Conservation (phyloP, 2,888 invertebrate species). For the Tipula vernalis region DNA sequence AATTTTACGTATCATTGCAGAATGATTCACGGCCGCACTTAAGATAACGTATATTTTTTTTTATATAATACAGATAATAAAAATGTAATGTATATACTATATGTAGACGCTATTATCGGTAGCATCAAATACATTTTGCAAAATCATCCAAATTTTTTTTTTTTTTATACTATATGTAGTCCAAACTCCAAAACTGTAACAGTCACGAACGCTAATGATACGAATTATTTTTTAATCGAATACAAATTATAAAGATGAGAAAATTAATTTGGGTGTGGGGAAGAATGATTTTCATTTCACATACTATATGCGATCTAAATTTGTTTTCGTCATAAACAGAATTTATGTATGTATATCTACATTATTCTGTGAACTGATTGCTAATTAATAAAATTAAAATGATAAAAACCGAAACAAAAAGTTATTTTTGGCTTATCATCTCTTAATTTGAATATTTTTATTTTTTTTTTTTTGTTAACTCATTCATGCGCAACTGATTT, state of each 20-base stretch:
- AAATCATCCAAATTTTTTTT: too few species aligned
- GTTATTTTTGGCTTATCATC: neutral
- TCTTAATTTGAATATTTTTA: constrained; percentile 4
- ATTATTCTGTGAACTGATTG: neutral
- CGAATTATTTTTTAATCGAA: neutral
- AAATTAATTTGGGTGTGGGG: neutral
- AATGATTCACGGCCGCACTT: neutral
- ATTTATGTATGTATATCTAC: neutral
- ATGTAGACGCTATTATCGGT: too few species aligned
- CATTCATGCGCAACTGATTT: neutral
- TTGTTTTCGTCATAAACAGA: neutral
- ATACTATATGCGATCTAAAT: neutral
- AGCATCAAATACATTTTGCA: too few species aligned
- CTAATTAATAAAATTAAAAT: neutral
- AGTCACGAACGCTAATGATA: neutral
- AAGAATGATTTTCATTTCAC: neutral
- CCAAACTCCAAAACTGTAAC: too few species aligned
- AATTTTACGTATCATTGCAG: neutral
- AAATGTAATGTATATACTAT: too few species aligned
- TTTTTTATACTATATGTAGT: too few species aligned
- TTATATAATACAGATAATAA: too few species aligned
- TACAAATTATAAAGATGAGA: neutral
- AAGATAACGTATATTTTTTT: neutral
- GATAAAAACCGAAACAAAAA: neutral
- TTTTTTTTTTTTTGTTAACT: neutral